Conservation (phyloP, 2,888 invertebrate genomes). For the Macaria liturata region DNA sequence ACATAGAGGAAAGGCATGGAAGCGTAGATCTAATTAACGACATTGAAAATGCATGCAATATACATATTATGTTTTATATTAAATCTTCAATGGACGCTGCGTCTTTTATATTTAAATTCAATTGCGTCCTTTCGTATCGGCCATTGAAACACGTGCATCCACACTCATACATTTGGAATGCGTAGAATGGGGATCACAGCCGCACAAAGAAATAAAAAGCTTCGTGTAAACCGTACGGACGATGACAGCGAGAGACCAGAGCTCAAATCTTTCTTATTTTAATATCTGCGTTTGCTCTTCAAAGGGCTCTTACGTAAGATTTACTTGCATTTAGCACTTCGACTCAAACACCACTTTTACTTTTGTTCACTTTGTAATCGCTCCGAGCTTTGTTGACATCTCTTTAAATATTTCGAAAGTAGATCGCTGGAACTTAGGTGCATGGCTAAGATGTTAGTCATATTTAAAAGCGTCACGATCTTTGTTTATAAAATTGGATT, state of each 20-base stretch:
- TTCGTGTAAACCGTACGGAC: constrained; percentile 28
- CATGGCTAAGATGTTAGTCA: constrained; percentile 18
- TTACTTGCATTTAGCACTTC: constrained; percentile 24
- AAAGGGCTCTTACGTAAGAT: constrained; percentile 25
- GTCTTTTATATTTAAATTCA: constrained; percentile 32
- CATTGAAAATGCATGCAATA: constrained; percentile 4
- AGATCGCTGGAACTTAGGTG: constrained; percentile 6
- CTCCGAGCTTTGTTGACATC: constrained; percentile 7
- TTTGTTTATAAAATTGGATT: constrained; percentile 7
- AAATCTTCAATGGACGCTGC: constrained; percentile 19
- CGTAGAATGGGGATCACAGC: constrained; percentile 54
- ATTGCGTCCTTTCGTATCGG: constrained; percentile 32
- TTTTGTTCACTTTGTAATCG: constrained; percentile 17
- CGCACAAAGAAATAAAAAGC: constrained; percentile 47
- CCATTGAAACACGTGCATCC: constrained; percentile 54
- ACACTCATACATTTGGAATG: constrained; percentile 66
- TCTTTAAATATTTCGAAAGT: constrained; percentile 17
- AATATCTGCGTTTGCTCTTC: constrained; percentile 26
- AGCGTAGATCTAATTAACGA: constrained; percentile 9
- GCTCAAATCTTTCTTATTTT: constrained; percentile 30
- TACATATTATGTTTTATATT: constrained; percentile 32
- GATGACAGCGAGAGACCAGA: constrained; percentile 32
- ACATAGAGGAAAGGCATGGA: constrained; percentile 11
- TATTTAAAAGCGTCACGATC: constrained; percentile 28
- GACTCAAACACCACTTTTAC: constrained; percentile 12